A percentile compares a stretch with the other conserved stretches of the same genome.
Evolutionary conservation across 2,797 vertebrate genomes (phyloP).

Genomic region (Platyrinchus mystaceus): DNA sequence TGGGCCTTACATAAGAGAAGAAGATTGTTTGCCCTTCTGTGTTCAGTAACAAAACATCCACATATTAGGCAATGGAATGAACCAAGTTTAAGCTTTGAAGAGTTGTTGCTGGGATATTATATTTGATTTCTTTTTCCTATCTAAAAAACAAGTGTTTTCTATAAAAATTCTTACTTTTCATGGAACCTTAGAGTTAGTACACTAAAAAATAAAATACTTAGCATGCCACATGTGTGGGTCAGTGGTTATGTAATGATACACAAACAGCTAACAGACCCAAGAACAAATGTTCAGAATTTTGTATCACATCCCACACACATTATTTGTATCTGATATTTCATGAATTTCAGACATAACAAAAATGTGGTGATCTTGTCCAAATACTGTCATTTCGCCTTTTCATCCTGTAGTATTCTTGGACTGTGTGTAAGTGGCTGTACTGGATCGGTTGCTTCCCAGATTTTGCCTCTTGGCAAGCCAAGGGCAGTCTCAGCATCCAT

Average conservation of each 20-base stretch:
- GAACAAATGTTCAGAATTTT: conserved; percentile 28
- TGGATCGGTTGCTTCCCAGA: background rate
- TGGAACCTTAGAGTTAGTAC: background rate
- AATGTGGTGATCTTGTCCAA: conserved; percentile 35
- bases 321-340: conserved; percentile 32
- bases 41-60: background rate
- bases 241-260: conserved; percentile 37
- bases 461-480: background rate
- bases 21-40: background rate
- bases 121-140: background rate
- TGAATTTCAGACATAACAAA: conserved; percentile 42
- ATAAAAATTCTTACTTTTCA: background rate
- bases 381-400: conserved; percentile 19
- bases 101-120: background rate
- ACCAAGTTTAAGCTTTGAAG: background rate
- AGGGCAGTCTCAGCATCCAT: background rate
- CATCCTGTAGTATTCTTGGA: conserved; percentile 36
- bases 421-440: background rate
- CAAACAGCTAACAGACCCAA: conserved; percentile 29
- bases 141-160: background rate
- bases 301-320: conserved; percentile 29
- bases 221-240: conserved; percentile 10
- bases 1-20: background rate
- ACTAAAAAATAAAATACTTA: conserved; percentile 17
- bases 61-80: background rate